Evolutionary conservation across 2,113 vertebrate genomes (phyloP).

Genomic region (Rhineura floridana): DNA sequence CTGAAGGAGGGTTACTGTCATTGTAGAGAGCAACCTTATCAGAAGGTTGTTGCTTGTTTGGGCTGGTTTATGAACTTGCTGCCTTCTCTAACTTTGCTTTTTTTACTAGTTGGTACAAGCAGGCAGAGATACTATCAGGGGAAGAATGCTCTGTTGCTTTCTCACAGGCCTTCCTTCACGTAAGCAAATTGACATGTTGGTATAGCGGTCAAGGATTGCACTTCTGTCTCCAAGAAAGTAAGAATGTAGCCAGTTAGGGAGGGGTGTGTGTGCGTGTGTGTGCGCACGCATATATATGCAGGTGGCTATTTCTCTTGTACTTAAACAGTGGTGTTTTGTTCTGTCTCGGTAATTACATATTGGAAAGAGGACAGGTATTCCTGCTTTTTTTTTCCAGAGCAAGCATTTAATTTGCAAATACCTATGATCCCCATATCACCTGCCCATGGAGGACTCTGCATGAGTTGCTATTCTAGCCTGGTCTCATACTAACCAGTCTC

Average conservation of each 20-base stretch:
- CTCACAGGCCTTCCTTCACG: neutral
- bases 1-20: neutral
- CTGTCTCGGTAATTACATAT: neutral
- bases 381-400: neutral
- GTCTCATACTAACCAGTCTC: neutral
- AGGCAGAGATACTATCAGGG: neutral
- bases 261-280: too few species aligned
- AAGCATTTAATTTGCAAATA: neutral
- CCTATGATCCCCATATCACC: neutral
- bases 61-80: constrained; percentile 39
- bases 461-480: neutral
- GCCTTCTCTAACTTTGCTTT: constrained; percentile 16
- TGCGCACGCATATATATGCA: neutral
- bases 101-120: constrained; percentile 5
- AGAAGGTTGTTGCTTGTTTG: constrained; percentile 14
- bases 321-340: neutral
- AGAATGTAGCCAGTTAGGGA: neutral
- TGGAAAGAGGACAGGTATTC: neutral
- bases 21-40: neutral
- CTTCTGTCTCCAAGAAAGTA: neutral
- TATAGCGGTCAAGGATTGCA: neutral
- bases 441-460: neutral
- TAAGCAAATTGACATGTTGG: neutral
- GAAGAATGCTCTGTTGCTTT: constrained; percentile 19
- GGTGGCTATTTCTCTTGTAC: neutral